Evolutionary conservation across 1,140 invertebrate species (phyloP).

Genomic region (Mactra quadrangularis): DNA sequence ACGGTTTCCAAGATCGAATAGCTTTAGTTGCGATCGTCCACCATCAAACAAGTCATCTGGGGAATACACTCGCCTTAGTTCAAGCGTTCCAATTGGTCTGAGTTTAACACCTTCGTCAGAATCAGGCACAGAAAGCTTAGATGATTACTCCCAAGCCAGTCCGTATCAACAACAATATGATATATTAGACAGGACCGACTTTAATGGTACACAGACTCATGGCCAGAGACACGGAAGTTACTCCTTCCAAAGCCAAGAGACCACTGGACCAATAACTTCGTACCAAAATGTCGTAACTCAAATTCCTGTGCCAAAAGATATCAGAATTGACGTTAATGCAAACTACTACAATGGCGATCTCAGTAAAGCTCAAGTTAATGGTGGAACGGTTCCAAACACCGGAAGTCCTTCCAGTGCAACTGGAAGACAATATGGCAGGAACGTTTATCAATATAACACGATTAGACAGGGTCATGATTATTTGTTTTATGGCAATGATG

Average conservation of each 20-base stretch:
- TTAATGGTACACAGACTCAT: neutral
- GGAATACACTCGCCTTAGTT: neutral
- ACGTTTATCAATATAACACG: no score
- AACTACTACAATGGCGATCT: constrained; percentile 1
- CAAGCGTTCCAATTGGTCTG: constrained; percentile 21
- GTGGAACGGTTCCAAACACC: no score
- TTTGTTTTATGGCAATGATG: no score
- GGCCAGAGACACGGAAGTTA: no score
- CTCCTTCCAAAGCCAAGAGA: no score
- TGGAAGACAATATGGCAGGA: no score
- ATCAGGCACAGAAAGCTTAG: constrained; percentile 30
- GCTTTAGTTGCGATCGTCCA: constrained; percentile 24
- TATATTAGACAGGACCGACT: neutral
- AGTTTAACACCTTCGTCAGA: constrained; percentile 18
- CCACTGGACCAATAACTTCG: neutral
- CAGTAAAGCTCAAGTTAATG: no score
- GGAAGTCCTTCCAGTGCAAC: no score
- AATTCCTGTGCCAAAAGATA: constrained; percentile 6
- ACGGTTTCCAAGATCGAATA: constrained; percentile 14
- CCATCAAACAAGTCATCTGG: neutral
- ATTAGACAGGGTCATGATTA: no score
- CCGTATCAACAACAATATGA: neutral
- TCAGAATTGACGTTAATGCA: neutral
- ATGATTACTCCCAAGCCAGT: constrained; percentile 10
- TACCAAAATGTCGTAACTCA: neutral